These are phyloP conservation scores for Drosophila asahinai DNA, from an alignment of 1,140 invertebrate species.

Conservation along the genomic window DNA sequence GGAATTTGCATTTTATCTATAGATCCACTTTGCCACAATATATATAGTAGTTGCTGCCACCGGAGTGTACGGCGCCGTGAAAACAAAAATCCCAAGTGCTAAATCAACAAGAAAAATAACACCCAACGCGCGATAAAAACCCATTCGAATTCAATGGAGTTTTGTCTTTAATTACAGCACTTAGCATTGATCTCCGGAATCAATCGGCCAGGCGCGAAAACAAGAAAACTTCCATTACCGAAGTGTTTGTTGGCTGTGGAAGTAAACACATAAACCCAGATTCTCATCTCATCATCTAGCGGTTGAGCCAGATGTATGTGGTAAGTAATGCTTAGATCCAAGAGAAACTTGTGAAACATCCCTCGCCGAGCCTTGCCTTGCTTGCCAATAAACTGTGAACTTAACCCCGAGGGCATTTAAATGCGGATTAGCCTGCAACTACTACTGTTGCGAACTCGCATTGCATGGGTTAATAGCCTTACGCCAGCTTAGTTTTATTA, in stretches of 20 bases:
- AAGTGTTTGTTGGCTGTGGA: slow-evolving; percentile 18
- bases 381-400: slow-evolving; percentile 11
- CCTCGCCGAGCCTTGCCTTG: slow-evolving; percentile 6
- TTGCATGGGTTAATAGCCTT: neutral
- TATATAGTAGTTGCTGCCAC: slow-evolving; percentile 19
- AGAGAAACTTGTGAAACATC: slow-evolving; percentile 1
- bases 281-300: neutral
- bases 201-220: slow-evolving; percentile 34
- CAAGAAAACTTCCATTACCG: slow-evolving; percentile 18
- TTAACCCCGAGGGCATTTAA: slow-evolving; percentile 11
- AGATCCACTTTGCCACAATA: slow-evolving; percentile 45
- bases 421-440: slow-evolving; percentile 19
- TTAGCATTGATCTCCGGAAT: slow-evolving; percentile 67
- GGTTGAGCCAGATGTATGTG: neutral
- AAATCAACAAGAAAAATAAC: slow-evolving; percentile 38
- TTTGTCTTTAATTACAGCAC: slow-evolving; percentile 41
- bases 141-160: slow-evolving; percentile 1
- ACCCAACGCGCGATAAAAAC: slow-evolving; percentile 10
- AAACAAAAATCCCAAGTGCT: slow-evolving; percentile 44
- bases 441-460: neutral
- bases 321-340: neutral
- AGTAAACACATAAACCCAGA: slow-evolving; percentile 43
- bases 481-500: slow-evolving; percentile 1
- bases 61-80: slow-evolving; percentile 16
- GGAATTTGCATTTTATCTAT: slow-evolving; percentile 74